A percentile compares a stretch with the other conserved stretches of the same genome.
Evolutionary conservation across 2,113 vertebrate genomes (phyloP).

Genomic region (Serinus canaria): DNA sequence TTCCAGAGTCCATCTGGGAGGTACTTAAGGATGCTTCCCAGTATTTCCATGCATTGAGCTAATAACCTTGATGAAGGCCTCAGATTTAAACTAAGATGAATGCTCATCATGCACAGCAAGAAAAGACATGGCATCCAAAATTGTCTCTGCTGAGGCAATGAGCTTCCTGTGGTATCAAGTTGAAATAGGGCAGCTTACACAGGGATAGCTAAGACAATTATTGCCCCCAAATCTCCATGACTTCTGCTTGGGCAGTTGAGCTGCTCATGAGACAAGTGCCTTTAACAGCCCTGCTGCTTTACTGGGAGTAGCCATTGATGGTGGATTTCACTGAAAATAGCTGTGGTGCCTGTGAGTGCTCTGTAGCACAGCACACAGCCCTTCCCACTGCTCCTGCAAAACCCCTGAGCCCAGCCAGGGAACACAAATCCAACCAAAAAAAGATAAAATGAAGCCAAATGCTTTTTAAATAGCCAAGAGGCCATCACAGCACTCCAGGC

Average conservation of each 20-base stretch:
- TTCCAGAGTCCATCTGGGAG: neutral
- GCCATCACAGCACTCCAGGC: neutral
- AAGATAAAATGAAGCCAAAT: neutral
- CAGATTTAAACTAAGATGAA: neutral
- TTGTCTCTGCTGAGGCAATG: neutral
- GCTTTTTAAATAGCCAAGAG: neutral
- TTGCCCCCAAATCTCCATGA: neutral
- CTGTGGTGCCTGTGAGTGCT: neutral
- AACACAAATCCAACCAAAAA: fast-evolving
- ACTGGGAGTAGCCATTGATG: neutral
- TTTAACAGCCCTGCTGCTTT: neutral
- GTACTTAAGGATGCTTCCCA: neutral
- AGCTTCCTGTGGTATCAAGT: neutral
- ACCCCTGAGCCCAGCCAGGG: neutral
- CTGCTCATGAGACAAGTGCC: neutral
- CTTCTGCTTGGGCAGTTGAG: neutral
- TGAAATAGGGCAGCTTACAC: neutral
- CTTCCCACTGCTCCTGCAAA: neutral
- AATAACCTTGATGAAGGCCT: neutral
- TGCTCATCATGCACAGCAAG: neutral
- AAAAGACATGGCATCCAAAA: neutral
- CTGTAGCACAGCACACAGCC: neutral
- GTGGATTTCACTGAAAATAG: neutral
- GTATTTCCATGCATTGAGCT: neutral
- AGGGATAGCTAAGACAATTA: neutral